phyloP scores from a whole-genome alignment of 2,888 invertebrate genomes.

The Ceratothoa steindachneri region DNA sequence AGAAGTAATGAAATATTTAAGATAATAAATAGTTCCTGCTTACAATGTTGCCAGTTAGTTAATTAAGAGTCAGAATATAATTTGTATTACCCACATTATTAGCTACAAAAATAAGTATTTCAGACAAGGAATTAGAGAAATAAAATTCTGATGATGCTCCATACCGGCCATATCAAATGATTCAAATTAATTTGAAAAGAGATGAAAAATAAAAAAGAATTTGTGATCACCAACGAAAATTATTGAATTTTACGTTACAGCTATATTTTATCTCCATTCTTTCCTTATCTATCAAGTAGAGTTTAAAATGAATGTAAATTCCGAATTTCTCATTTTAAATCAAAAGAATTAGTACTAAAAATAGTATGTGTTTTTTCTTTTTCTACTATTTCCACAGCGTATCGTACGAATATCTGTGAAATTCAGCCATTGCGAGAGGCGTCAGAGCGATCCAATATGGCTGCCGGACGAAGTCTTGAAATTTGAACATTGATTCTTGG shows the following conservation, averaged over 20 bases:
- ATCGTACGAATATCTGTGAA: conserved; percentile 10
- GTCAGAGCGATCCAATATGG: conserved; percentile 47
- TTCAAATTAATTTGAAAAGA: neutral
- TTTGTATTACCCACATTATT: neutral
- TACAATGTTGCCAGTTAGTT: neutral
- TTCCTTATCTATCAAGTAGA: too few species aligned
- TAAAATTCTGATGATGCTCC: too few species aligned
- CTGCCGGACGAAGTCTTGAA: conserved; percentile 41
- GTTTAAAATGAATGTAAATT: too few species aligned
- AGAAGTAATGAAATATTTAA: too few species aligned
- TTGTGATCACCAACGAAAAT: neutral
- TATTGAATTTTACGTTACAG: neutral
- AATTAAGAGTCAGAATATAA: too few species aligned
- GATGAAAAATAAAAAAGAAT: neutral
- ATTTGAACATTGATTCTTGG: neutral
- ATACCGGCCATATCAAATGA: neutral
- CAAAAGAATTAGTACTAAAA: too few species aligned
- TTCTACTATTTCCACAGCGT: neutral
- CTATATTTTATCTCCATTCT: too few species aligned
- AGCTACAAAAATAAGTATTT: too few species aligned
- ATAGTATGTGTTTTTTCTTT: neutral
- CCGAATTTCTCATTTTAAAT: too few species aligned
- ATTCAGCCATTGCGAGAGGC: neutral
- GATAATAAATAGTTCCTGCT: too few species aligned
- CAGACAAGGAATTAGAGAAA: neutral